These are phyloP conservation scores for Agrenia bidenticulata DNA, from an alignment of 2,888 invertebrate species.

Conservation along the genomic window DNA sequence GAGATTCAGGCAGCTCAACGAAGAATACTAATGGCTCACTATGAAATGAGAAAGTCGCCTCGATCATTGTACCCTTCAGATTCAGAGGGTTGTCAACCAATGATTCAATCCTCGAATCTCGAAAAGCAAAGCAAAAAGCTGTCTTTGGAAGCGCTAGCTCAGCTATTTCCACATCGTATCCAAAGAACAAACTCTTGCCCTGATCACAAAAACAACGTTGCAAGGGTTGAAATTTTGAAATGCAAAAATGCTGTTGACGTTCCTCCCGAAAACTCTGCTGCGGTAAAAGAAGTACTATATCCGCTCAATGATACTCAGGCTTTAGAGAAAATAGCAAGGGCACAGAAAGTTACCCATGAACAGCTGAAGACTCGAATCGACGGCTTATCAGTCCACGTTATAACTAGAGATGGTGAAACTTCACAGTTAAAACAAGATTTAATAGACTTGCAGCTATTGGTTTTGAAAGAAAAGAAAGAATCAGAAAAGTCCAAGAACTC, in stretches of 20 bases:
- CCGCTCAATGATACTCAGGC: not conserved
- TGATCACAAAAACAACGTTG: not conserved
- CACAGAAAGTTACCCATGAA: not conserved
- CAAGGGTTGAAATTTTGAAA: not conserved
- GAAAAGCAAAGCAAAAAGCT: not conserved
- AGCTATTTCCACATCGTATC: conserved; percentile 1
- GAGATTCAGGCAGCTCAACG: conserved; percentile 9
- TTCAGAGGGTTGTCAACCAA: not conserved
- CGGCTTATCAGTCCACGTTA: conserved; percentile 51
- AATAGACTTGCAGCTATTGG: conserved; percentile 20
- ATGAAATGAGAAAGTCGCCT: conserved; percentile 32
- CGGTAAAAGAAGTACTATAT: not conserved
- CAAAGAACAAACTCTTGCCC: not conserved
- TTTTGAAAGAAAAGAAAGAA: conserved; percentile 14
- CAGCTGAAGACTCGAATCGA: not conserved
- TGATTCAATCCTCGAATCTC: not conserved
- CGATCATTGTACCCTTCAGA: conserved; percentile 29
- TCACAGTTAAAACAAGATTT: conserved; percentile 18
- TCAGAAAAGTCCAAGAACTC: conserved; percentile 14
- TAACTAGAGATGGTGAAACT: conserved; percentile 57
- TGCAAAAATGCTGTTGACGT: not conserved
- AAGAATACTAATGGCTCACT: conserved; percentile 32
- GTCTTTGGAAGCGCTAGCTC: conserved; percentile 6
- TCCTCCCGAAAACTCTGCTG: not conserved
- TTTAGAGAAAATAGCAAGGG: not conserved